Conservation (phyloP, 1,140 invertebrate genomes). For the Lepidurus arcticus region DNA sequence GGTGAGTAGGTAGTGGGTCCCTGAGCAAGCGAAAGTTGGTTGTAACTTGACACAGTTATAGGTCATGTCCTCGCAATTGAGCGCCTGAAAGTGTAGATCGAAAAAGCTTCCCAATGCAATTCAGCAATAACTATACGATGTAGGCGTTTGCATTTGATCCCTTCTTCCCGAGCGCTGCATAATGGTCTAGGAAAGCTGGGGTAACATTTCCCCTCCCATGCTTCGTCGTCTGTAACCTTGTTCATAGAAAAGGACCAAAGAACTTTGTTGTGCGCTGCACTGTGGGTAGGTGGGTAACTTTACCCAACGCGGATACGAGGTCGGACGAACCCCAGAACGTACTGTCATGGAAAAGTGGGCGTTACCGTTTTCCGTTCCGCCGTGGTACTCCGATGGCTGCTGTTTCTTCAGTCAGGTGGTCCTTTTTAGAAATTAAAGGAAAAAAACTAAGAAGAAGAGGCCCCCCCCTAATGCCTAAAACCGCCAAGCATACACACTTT, state of each 20-base stretch:
- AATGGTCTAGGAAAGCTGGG: too few species aligned
- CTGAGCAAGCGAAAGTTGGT: neutral
- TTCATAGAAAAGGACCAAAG: too few species aligned
- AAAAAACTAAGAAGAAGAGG: neutral
- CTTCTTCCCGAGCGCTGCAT: too few species aligned
- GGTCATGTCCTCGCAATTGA: neutral
- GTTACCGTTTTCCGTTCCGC: slow-evolving; percentile 10
- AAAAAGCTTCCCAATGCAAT: too few species aligned
- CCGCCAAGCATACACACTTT: neutral
- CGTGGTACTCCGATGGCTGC: slow-evolving; percentile 1
- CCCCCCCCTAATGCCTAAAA: neutral
- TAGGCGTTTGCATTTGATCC: too few species aligned
- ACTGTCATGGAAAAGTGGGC: neutral
- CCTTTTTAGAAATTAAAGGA: neutral
- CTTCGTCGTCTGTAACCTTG: too few species aligned
- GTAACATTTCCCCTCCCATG: too few species aligned
- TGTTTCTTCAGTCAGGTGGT: slow-evolving; percentile 3
- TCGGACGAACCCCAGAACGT: neutral
- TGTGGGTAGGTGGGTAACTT: neutral
- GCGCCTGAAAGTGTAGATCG: too few species aligned
- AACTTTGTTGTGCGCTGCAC: too few species aligned
- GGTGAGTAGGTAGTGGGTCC: neutral
- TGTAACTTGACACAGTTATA: slow-evolving; percentile 6
- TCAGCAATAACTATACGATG: too few species aligned
- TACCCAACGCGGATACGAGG: neutral